Conservation (phyloP, 2,888 invertebrate species). For the Ommatoiulus sabulosus region DNA sequence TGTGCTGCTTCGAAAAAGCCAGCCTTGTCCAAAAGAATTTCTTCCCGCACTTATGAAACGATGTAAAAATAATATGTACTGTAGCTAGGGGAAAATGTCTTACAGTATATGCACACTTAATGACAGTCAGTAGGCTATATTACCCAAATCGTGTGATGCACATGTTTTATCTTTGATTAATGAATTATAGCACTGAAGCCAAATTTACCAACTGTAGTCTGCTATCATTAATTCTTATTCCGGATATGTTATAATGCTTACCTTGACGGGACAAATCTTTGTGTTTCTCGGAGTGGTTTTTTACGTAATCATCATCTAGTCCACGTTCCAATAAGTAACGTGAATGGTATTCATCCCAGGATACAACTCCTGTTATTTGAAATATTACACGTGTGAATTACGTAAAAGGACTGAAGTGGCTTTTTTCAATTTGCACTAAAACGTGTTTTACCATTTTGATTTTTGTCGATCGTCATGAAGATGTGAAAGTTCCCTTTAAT, state of each 20-base stretch:
- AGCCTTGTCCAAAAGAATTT: slow-evolving; percentile 81
- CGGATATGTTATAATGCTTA: slow-evolving; percentile 67
- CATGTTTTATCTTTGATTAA: no score
- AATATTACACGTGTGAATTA: no score
- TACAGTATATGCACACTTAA: background rate
- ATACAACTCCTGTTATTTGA: slow-evolving; percentile 72
- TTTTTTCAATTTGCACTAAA: background rate
- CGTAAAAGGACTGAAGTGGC: no score
- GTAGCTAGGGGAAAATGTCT: background rate
- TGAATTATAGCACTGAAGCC: no score
- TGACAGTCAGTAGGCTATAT: background rate
- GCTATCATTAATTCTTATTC: background rate
- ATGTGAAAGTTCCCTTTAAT: slow-evolving; percentile 76
- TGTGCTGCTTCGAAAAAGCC: slow-evolving; percentile 82
- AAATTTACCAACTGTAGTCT: background rate
- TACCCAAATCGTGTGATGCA: no score
- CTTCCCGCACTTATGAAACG: slow-evolving; percentile 71
- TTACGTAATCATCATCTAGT: slow-evolving; percentile 75
- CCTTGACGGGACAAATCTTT: slow-evolving; percentile 74
- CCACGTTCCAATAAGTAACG: slow-evolving; percentile 80
- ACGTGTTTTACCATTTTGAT: slow-evolving; percentile 72
- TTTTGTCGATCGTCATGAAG: slow-evolving; percentile 76
- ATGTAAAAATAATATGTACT: background rate
- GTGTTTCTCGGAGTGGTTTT: slow-evolving; percentile 76
- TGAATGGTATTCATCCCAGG: slow-evolving; percentile 84